Evolutionary conservation across 1,140 invertebrate species (phyloP).

Genomic region (Solenopsis invicta): DNA sequence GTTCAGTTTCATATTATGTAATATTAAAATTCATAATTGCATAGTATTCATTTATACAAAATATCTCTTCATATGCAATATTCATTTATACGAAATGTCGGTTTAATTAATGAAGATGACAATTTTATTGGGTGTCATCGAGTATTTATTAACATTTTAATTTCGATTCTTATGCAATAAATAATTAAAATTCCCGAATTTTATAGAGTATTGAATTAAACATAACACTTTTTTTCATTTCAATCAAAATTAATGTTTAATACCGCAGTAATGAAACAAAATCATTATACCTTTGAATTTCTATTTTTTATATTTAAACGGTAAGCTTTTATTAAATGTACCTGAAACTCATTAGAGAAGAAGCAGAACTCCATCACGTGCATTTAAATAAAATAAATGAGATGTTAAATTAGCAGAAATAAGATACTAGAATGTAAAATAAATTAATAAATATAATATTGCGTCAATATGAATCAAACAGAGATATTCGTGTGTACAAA

Average conservation of each 20-base stretch:
- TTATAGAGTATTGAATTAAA: neutral
- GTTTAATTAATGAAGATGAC: slow-evolving; percentile 1
- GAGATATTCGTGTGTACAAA: too few species aligned
- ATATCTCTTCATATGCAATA: neutral
- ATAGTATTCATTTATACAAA: neutral
- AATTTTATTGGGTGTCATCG: neutral
- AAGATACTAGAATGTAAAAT: neutral
- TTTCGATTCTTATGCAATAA: slow-evolving; percentile 8
- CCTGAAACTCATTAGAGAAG: neutral
- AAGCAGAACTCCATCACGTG: neutral
- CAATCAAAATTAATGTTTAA: neutral
- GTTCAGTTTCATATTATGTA: neutral
- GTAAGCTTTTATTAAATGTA: neutral
- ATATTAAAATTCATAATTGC: neutral
- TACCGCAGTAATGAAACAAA: neutral
- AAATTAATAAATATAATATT: too few species aligned
- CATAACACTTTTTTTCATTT: neutral
- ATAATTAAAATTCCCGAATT: slow-evolving; percentile 2
- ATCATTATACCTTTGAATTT: neutral
- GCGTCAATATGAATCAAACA: too few species aligned
- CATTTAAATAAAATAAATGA: neutral
- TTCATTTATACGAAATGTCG: neutral
- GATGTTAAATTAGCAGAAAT: neutral
- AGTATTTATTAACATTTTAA: slow-evolving; percentile 6
- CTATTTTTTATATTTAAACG: neutral